Evolutionary conservation across 2,797 vertebrate genomes (phyloP).

Genomic region (Myripristis jacobus): DNA sequence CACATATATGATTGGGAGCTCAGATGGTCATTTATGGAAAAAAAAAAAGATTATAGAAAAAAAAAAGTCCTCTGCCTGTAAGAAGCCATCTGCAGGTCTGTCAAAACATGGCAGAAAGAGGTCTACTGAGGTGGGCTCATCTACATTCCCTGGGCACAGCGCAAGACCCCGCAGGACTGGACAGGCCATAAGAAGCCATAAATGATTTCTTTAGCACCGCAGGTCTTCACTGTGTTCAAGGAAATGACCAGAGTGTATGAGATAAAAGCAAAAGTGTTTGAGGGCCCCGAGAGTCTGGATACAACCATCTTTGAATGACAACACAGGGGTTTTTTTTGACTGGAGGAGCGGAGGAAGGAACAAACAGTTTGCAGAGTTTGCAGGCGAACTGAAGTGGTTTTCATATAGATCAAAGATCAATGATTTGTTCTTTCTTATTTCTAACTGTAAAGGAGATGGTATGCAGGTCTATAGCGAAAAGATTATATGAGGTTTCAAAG

Average conservation of each 20-base stretch:
- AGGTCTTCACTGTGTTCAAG: constrained; percentile 75
- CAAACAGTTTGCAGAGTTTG: constrained; percentile 10
- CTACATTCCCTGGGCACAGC: constrained; percentile 72
- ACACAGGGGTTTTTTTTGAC: constrained; percentile 26
- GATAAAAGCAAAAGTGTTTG: constrained; percentile 74
- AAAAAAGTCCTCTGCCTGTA: constrained; percentile 44
- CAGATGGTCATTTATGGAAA: constrained; percentile 53
- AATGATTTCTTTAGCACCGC: constrained; percentile 76
- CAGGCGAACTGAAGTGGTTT: constrained; percentile 15
- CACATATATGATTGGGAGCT: no score
- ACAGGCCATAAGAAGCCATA: constrained; percentile 68
- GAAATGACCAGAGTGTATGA: constrained; percentile 70
- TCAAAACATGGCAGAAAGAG: constrained; percentile 30
- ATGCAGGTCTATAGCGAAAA: not conserved
- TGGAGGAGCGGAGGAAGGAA: constrained; percentile 19
- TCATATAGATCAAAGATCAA: not conserved
- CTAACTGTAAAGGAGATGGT: not conserved
- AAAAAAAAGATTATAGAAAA: constrained; percentile 25
- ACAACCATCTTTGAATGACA: constrained; percentile 55
- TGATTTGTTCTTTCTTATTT: not conserved
- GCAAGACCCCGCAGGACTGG: constrained; percentile 60
- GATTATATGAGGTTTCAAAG: constrained; percentile 25
- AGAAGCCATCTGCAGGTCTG: constrained; percentile 53
- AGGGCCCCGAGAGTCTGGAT: constrained; percentile 60
- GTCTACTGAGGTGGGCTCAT: constrained; percentile 61